phyloP scores from a whole-genome alignment of 2,888 invertebrate species.

The Gymnosoma rotundatum region DNA sequence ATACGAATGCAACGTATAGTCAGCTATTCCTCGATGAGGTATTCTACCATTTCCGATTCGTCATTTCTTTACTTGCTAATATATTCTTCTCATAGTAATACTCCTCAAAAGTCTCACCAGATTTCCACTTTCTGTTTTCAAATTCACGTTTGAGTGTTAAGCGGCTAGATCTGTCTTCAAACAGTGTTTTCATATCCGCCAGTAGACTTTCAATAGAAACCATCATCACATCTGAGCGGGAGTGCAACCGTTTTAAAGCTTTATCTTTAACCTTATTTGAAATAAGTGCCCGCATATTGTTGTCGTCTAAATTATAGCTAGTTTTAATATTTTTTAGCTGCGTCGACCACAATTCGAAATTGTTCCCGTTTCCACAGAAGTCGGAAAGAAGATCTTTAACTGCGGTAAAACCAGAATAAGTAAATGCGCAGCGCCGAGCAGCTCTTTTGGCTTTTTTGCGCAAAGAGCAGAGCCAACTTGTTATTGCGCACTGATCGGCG shows the following conservation, averaged over 20 bases:
- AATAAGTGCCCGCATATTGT: slow-evolving; percentile 54
- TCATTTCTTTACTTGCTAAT: slow-evolving; percentile 57
- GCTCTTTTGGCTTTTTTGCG: too few relatives aligned
- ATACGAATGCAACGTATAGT: too few relatives aligned
- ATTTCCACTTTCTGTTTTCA: slow-evolving; percentile 65
- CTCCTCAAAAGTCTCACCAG: slow-evolving; percentile 61
- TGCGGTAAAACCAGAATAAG: slow-evolving; percentile 20
- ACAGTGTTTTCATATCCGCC: slow-evolving; percentile 42
- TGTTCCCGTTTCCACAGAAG: slow-evolving; percentile 2
- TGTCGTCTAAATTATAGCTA: too few relatives aligned
- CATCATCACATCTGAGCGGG: slow-evolving; percentile 40
- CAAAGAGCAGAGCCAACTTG: too few relatives aligned
- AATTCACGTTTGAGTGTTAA: slow-evolving; percentile 52
- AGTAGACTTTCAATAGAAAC: slow-evolving; percentile 44
- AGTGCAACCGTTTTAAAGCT: slow-evolving; percentile 56
- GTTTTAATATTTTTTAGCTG: neutral
- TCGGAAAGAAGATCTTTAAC: slow-evolving; percentile 7
- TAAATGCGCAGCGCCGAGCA: too few relatives aligned
- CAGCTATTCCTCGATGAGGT: too few relatives aligned
- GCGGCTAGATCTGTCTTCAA: slow-evolving; percentile 38
- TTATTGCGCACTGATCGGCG: too few relatives aligned
- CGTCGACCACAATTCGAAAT: neutral
- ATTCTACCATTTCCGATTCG: slow-evolving; percentile 72
- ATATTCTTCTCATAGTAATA: slow-evolving; percentile 70
- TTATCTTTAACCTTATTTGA: slow-evolving; percentile 52